These are phyloP conservation scores for Sinocyclocheilus anshuiensis DNA, from an alignment of 2,113 vertebrate species.

Conservation along the genomic window DNA sequence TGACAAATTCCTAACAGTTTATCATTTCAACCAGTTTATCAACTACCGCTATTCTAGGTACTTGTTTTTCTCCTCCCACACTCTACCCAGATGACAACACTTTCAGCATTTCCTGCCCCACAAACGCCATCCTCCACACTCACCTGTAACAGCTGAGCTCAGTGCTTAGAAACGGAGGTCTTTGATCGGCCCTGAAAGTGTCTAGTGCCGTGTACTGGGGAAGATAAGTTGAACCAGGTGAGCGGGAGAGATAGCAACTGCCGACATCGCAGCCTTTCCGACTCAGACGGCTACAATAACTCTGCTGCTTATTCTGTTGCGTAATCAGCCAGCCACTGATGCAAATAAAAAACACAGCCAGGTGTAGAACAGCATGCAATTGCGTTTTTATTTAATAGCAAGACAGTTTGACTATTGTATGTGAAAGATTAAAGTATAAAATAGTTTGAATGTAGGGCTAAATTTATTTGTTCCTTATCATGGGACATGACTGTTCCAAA, in stretches of 20 bases:
- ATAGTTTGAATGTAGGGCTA: background rate
- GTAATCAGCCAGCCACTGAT: constrained; percentile 13
- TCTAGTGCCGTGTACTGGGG: constrained; percentile 57
- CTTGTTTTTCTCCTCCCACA: constrained; percentile 33
- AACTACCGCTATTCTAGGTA: background rate
- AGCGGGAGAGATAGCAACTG: constrained; percentile 63
- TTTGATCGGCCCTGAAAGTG: constrained; percentile 56
- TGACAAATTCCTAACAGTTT: constrained; percentile 21
- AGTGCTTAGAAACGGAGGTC: constrained; percentile 60
- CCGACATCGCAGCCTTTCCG: constrained; percentile 58
- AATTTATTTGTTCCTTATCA: constrained; percentile 20
- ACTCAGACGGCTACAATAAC: constrained; percentile 53
- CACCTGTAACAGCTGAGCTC: constrained; percentile 45
- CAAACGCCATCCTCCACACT: constrained; percentile 24
- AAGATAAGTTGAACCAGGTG: constrained; percentile 68
- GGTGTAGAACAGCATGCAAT: constrained; percentile 18
- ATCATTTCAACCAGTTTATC: constrained; percentile 8
- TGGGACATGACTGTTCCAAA: background rate
- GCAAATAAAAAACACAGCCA: constrained; percentile 19
- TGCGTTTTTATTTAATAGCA: constrained; percentile 4
- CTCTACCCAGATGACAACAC: constrained; percentile 23
- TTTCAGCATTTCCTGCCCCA: constrained; percentile 12
- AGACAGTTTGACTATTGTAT: background rate
- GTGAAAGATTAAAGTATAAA: background rate
- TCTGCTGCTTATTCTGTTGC: constrained; percentile 12